These are phyloP conservation scores for Aegotheles bennettii DNA, from an alignment of 2,113 vertebrate species.

Conservation along the genomic window DNA sequence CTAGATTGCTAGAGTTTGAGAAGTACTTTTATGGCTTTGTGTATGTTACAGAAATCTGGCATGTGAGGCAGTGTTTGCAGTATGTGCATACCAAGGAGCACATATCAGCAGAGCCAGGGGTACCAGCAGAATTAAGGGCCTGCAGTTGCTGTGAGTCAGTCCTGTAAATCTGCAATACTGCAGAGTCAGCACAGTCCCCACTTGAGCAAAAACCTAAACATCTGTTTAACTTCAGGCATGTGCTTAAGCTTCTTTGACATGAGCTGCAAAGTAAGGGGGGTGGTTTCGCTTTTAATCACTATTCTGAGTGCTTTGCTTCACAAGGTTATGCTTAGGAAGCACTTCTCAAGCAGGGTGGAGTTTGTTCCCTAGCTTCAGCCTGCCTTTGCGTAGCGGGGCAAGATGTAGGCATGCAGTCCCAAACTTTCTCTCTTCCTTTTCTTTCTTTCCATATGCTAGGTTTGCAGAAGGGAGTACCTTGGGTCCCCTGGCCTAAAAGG, in stretches of 20 bases:
- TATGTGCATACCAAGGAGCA: not conserved
- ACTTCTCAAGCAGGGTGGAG: not conserved
- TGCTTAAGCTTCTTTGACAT: slow-evolving; percentile 13
- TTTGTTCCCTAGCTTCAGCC: not conserved
- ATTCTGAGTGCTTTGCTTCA: not conserved
- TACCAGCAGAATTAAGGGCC: not conserved
- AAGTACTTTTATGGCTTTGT: slow-evolving; percentile 34
- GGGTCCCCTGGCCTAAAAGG: not conserved
- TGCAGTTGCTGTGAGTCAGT: not conserved
- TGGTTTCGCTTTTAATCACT: not conserved
- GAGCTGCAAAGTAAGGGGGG: not conserved
- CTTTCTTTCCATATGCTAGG: not conserved
- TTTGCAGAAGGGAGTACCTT: not conserved
- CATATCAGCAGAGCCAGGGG: not conserved
- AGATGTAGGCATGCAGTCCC: not conserved
- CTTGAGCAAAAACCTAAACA: not conserved
- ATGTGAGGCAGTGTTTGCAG: not conserved
- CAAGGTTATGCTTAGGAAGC: not conserved
- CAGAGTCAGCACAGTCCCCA: slow-evolving; percentile 22
- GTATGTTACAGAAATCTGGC: not conserved
- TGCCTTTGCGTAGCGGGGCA: not conserved
- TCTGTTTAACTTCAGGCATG: slow-evolving; percentile 22
- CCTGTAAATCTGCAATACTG: not conserved
- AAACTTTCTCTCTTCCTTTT: not conserved
- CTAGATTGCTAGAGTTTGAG: not conserved